phyloP scores from a whole-genome alignment of 2,888 invertebrate species.

The Heterodera filipjevi region DNA sequence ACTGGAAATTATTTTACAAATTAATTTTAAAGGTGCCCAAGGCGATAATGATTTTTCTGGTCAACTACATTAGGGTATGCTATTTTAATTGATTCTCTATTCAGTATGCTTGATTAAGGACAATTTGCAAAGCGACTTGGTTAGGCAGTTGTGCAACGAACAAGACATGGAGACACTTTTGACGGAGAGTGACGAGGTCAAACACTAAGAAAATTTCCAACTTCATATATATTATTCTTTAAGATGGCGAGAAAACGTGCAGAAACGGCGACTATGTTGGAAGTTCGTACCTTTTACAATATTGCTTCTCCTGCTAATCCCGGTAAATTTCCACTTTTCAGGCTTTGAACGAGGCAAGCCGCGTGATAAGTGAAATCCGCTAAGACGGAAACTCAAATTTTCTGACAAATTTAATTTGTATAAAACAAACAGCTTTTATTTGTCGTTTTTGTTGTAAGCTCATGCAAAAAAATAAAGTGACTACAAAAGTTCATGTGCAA shows the following conservation, averaged over 20 bases:
- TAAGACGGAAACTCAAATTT: constrained; percentile 66
- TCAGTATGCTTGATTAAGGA: constrained; percentile 68
- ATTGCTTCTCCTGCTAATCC: background rate
- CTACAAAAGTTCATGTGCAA: too few species aligned
- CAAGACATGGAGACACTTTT: constrained; percentile 89
- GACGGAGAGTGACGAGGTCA: constrained; percentile 86
- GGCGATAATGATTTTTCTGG: constrained; percentile 99
- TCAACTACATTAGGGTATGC: constrained; percentile 90
- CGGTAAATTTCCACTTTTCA: constrained; percentile 68
- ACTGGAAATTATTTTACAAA: background rate
- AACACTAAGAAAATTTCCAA: background rate
- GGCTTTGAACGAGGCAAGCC: constrained; percentile 93
- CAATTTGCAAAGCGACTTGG: constrained; percentile 96
- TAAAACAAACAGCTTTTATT: background rate
- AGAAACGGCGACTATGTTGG: constrained; percentile 46
- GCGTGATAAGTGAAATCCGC: constrained; percentile 96
- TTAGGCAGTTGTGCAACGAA: constrained; percentile 94
- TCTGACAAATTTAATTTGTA: background rate
- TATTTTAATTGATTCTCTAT: background rate
- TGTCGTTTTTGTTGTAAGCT: background rate
- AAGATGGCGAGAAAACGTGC: constrained; percentile 84
- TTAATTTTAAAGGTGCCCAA: constrained; percentile 78
- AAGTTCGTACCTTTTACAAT: constrained; percentile 23
- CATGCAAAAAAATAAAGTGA: background rate
- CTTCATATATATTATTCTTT: background rate